Conservation (phyloP, 2,888 invertebrate species). For the Scrobipalpa atriplicella region DNA sequence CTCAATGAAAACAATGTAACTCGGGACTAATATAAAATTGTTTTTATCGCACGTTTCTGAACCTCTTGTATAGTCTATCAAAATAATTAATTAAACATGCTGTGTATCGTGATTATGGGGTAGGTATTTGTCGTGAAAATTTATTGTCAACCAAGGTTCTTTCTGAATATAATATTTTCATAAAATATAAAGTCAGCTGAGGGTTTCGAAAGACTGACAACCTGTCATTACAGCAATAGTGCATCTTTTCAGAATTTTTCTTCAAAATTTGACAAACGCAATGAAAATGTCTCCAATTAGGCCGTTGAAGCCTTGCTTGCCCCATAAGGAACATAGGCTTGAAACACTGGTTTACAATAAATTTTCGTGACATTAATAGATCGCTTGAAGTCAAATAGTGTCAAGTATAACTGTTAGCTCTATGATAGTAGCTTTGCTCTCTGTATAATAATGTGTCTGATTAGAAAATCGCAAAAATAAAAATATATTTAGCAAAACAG, state of each 20-base stretch:
- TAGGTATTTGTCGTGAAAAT: neutral
- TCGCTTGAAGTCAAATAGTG: neutral
- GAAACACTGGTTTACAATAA: neutral
- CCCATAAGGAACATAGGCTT: too few relatives aligned
- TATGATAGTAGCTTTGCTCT: neutral
- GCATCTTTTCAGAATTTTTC: too few relatives aligned
- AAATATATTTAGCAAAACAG: neutral
- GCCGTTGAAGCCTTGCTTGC: too few relatives aligned
- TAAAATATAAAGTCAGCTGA: neutral
- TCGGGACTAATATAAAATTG: conserved; percentile 55
- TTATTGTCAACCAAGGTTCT: neutral
- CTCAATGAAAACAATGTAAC: conserved; percentile 60
- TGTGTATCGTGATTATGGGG: neutral
- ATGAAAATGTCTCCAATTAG: too few relatives aligned
- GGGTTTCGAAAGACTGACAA: too few relatives aligned
- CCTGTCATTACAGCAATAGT: too few relatives aligned
- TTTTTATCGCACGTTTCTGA: conserved; percentile 38
- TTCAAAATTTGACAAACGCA: too few relatives aligned
- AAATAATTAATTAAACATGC: conserved; percentile 15
- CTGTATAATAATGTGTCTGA: neutral
- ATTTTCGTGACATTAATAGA: neutral
- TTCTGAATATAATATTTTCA: neutral
- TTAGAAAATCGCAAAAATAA: neutral
- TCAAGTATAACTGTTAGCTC: neutral
- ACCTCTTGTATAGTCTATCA: conserved; percentile 27